Evolutionary conservation across 2,888 invertebrate species (phyloP), one percentile per base, ranked within the genome.

Genomic region (Catocala fraxini): DNA sequence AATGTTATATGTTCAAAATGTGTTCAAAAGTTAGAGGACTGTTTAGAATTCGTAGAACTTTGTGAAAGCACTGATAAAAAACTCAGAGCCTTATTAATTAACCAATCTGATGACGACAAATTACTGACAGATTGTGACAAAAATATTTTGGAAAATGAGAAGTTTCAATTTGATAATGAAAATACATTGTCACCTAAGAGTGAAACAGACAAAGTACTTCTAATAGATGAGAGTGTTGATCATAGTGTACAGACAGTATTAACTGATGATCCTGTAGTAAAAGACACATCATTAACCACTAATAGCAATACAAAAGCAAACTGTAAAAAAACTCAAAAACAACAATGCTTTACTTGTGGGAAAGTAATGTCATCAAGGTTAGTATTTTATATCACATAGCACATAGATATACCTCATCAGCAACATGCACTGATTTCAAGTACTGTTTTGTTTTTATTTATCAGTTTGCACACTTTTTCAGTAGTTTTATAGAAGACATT

Each of bases 321-420:
- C 42, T 67, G 63, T 47, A 81, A 74, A 59, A 80, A 80, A 59
- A 75, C 74, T 34, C 78, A 65, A 25, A 89, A 88, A 68, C 88
- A 89, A 55, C 94, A 94, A 80, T 95, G 94, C 71, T 90, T 86
- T 68, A 91, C 88, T 41, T 95, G 95, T 85, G 94, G 94, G n/a
- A 94, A 93, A 87, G 87, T 94, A 34, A 90, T 94, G 90, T 93
- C 94, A 33, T 94, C 94, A 12, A 89, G 90, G 94, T 93, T 52
- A 33, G 10, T 54, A 48, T 15, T 9, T 15, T 47, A 7, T 39
- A n/a, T 25, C 4, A 25, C 25, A 25, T 25, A 4, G 3, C 3
- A 25, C 25, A n/a, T n/a, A 25, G 25, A 25, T 25, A 4, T 25
- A 25, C 25, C 25, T 3, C 3, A 25, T 4, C 4, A 3, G 4